A percentile compares a stretch with the other conserved stretches of the same genome.
phyloP scores from a whole-genome alignment of 2,113 vertebrate genomes.

The Esox niger region DNA sequence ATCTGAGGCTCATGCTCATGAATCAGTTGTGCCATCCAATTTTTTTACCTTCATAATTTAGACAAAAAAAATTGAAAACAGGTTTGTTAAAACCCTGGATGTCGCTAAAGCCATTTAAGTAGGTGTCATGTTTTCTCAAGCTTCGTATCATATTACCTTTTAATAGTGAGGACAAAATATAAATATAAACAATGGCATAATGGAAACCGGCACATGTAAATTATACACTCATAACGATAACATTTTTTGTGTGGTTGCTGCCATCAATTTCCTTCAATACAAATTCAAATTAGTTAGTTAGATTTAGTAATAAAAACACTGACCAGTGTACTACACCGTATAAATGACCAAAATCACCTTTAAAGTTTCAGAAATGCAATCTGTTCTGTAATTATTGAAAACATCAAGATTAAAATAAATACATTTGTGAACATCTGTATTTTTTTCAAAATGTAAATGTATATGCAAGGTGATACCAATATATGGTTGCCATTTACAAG shows the following conservation, averaged over 20 bases:
- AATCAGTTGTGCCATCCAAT: constrained; percentile 23
- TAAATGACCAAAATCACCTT: too few species aligned
- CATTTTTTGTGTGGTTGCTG: too few species aligned
- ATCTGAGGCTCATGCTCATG: constrained; percentile 19
- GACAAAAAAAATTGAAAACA: constrained; percentile 24
- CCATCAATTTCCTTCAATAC: too few species aligned
- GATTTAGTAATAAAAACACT: too few species aligned
- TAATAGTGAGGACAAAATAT: constrained; percentile 33
- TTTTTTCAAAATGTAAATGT: constrained; percentile 15
- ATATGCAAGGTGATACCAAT: constrained; percentile 2
- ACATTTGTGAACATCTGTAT: neutral
- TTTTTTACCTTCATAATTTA: constrained; percentile 24
- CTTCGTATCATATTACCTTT: constrained; percentile 31
- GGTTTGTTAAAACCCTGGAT: constrained; percentile 47
- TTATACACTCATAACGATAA: constrained; percentile 11
- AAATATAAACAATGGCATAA: constrained; percentile 38
- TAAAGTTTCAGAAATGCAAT: too few species aligned
- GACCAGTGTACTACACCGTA: too few species aligned
- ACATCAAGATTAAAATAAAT: too few species aligned
- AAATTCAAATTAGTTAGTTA: too few species aligned
- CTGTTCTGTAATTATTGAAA: too few species aligned
- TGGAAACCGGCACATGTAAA: constrained; percentile 37
- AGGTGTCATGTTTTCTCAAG: constrained; percentile 40
- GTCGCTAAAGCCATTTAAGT: constrained; percentile 38
- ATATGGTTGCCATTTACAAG: neutral